Conservation (phyloP, 2,888 invertebrate genomes). For the Chaetogeoica ovagalla region DNA sequence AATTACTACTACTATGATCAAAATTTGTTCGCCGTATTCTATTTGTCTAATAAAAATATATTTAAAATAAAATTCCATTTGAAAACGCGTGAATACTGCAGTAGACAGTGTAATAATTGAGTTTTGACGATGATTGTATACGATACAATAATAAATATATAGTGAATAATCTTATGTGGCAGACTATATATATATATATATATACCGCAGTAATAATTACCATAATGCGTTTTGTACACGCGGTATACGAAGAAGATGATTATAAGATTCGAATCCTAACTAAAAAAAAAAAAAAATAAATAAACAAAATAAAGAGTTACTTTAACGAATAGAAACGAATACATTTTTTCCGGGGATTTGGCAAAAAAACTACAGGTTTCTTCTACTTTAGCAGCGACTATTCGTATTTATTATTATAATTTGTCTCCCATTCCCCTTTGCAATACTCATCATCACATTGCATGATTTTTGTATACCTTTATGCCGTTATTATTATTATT, state of each 20-base stretch:
- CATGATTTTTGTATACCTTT: background rate
- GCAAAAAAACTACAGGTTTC: constrained; percentile 18
- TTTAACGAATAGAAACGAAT: constrained; percentile 16
- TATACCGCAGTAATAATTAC: too few species aligned
- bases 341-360: constrained; percentile 29
- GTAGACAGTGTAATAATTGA: too few species aligned
- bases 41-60: background rate
- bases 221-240: too few species aligned
- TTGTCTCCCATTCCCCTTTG: constrained; percentile 10
- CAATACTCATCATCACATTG: background rate
- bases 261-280: background rate
- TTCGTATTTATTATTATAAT: constrained; percentile 42
- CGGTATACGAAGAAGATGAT: background rate
- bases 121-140: too few species aligned
- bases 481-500: constrained; percentile 31
- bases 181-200: too few species aligned
- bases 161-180: too few species aligned
- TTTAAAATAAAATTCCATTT: background rate
- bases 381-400: background rate
- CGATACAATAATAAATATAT: too few species aligned
- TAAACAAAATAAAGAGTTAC: background rate
- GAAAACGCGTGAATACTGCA: background rate
- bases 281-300: constrained; percentile 4
- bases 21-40: background rate
- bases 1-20: background rate